phyloP scores from a whole-genome alignment of 2,888 invertebrate species.

The Lamellibrachia columna region DNA sequence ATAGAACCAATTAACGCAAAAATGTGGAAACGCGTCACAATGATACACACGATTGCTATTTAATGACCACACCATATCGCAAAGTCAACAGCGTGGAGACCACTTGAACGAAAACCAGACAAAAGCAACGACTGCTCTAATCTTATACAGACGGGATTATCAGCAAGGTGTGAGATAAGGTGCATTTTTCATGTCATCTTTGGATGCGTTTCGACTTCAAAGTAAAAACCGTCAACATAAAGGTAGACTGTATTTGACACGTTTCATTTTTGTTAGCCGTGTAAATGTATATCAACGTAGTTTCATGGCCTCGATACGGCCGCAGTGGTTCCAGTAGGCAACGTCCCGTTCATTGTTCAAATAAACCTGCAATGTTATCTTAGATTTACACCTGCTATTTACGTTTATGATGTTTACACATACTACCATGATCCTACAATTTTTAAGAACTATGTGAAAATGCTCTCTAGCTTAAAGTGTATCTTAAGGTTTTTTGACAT shows the following conservation, averaged over 20 bases:
- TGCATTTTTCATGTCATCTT: background rate
- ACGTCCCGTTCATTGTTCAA: background rate
- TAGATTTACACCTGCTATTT: background rate
- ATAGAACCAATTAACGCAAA: background rate
- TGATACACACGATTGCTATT: constrained; percentile 6
- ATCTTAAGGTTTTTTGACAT: background rate
- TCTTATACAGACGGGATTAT: background rate
- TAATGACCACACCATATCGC: background rate
- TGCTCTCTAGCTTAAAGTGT: background rate
- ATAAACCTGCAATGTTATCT: background rate
- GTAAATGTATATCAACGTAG: background rate
- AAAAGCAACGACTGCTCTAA: background rate
- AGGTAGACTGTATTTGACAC: background rate
- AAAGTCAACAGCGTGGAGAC: background rate
- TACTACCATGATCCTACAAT: background rate
- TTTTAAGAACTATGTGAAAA: background rate
- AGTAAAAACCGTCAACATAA: background rate
- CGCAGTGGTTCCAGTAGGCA: background rate
- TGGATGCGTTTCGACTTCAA: background rate
- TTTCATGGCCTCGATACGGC: background rate
- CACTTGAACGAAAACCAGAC: background rate
- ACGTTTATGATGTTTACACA: background rate
- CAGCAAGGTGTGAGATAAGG: background rate
- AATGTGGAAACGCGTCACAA: background rate
- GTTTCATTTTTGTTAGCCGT: background rate